These are phyloP conservation scores for Sebastes taczanowskii DNA, from an alignment of 2,797 vertebrate genomes.

Conservation along the genomic window DNA sequence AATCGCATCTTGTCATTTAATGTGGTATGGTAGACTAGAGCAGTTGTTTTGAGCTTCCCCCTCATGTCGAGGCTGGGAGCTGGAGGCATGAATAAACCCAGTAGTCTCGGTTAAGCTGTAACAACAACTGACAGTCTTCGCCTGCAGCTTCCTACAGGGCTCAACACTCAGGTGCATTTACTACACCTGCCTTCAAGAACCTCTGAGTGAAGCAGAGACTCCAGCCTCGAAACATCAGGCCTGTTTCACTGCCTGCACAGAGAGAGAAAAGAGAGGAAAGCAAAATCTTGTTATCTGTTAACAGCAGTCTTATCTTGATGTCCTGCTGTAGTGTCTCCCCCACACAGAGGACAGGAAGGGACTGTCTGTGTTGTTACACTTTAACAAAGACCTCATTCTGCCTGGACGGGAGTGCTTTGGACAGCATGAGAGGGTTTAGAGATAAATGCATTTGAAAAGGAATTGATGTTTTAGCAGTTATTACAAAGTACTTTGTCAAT, in stretches of 20 bases:
- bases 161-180: slow-evolving; percentile 70
- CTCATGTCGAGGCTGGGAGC: slow-evolving; percentile 62
- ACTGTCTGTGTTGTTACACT: slow-evolving; percentile 66
- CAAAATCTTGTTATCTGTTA: slow-evolving; percentile 71
- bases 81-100: slow-evolving; percentile 68
- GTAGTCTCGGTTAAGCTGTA: slow-evolving; percentile 63
- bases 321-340: slow-evolving; percentile 63
- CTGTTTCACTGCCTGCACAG: slow-evolving; percentile 33
- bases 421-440: slow-evolving; percentile 61
- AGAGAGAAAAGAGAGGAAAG: slow-evolving; percentile 13
- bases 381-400: slow-evolving; percentile 67
- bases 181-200: slow-evolving; percentile 70
- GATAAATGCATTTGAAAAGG: slow-evolving; percentile 66
- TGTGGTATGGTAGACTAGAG: slow-evolving; percentile 41
- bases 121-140: slow-evolving; percentile 71
- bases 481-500: slow-evolving; percentile 62
- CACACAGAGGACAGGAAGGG: slow-evolving; percentile 69
- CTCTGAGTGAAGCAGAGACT: slow-evolving; percentile 45
- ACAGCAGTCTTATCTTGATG: slow-evolving; percentile 79
- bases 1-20: slow-evolving; percentile 62
- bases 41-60: slow-evolving; percentile 53
- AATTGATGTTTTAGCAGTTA: slow-evolving; percentile 72
- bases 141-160: slow-evolving; percentile 70
- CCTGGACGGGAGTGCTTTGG: slow-evolving; percentile 40
- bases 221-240: slow-evolving; percentile 44